Conservation (phyloP, 2,888 invertebrate genomes). For the Andrena camellia region DNA sequence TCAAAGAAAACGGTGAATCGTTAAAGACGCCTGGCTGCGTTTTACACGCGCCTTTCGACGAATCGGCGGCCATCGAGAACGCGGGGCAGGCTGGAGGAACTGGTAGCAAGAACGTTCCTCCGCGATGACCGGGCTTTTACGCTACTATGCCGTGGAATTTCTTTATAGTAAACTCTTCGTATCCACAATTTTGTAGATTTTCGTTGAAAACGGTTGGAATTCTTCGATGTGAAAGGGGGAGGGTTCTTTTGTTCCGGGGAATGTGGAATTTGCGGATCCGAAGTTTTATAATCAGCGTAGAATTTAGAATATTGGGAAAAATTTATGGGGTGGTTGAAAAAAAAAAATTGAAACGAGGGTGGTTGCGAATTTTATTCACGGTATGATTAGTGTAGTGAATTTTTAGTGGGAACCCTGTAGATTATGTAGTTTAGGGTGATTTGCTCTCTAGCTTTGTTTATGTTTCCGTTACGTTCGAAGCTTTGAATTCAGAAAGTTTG, state of each 20-base stretch:
- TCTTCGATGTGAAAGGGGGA: too few species aligned
- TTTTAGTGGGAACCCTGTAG: too few species aligned
- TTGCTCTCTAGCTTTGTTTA: background rate
- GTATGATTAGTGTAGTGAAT: too few species aligned
- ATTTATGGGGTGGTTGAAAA: too few species aligned
- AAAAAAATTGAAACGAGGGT: too few species aligned
- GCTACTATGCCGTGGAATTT: background rate
- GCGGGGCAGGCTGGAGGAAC: background rate
- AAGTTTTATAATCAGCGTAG: too few species aligned
- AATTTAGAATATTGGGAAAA: too few species aligned
- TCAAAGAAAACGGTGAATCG: slow-evolving; percentile 57
- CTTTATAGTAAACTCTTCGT: too few species aligned
- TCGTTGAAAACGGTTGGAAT: background rate
- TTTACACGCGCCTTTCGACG: slow-evolving; percentile 17
- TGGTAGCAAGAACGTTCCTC: background rate
- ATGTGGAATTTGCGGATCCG: too few species aligned
- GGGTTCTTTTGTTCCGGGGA: too few species aligned
- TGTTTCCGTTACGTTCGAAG: slow-evolving; percentile 25
- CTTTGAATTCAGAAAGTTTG: slow-evolving; percentile 36
- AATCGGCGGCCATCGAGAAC: background rate
- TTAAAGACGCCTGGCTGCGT: slow-evolving; percentile 44
- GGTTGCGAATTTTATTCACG: too few species aligned
- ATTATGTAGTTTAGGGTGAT: too few species aligned
- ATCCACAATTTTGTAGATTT: background rate
- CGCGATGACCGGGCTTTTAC: background rate